phyloP scores from a whole-genome alignment of 2,888 invertebrate genomes.

The Dryococelus australis region DNA sequence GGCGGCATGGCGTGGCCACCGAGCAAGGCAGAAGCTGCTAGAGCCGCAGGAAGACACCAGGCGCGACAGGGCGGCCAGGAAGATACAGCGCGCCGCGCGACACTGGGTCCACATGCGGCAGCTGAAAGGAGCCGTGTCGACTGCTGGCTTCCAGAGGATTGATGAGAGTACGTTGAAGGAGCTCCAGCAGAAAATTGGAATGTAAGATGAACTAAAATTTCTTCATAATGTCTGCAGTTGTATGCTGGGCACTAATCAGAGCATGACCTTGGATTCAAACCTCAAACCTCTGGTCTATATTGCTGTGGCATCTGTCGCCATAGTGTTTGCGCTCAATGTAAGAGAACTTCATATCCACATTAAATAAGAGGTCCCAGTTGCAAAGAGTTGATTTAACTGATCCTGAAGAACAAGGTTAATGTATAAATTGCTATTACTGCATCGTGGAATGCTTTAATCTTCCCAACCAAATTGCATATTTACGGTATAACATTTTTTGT shows the following conservation, averaged over 20 bases:
- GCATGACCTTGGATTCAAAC: background rate
- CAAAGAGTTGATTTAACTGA: no score
- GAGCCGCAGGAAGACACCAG: background rate
- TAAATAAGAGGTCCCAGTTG: no score
- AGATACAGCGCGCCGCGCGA: background rate
- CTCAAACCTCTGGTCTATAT: no score
- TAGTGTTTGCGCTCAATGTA: no score
- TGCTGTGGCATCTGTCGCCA: no score
- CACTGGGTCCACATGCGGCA: background rate
- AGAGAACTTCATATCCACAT: no score
- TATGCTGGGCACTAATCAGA: background rate
- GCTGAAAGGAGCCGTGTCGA: background rate
- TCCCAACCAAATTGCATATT: no score
- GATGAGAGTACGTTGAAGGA: background rate
- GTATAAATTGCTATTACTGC: no score
- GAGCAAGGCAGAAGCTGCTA: background rate
- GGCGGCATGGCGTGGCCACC: background rate
- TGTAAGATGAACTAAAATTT: background rate
- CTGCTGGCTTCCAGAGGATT: background rate
- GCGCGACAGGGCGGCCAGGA: background rate
- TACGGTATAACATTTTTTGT: no score
- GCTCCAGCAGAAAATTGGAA: conserved; percentile 19
- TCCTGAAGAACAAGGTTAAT: no score
- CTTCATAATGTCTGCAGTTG: background rate
- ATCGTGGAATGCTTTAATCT: no score